These are phyloP conservation scores for Mythimna loreyi DNA, from an alignment of 2,888 invertebrate species.

Conservation along the genomic window DNA sequence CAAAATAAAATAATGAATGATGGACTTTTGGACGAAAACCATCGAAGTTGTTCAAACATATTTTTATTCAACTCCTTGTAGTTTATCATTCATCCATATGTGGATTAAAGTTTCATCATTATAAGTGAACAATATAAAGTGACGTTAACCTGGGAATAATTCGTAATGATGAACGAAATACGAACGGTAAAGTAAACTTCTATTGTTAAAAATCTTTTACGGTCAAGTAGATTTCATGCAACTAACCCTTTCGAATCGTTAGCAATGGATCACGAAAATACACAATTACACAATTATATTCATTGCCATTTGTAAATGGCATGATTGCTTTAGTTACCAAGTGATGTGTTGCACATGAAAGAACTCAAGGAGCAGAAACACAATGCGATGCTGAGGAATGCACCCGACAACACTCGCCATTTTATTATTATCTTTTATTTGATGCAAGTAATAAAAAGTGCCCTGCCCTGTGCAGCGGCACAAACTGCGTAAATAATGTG, in stretches of 20 bases:
- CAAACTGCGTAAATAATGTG: conserved; percentile 67
- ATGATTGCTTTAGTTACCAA: conserved; percentile 52
- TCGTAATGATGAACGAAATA: conserved; percentile 53
- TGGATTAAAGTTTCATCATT: conserved; percentile 3
- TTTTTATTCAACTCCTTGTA: background rate
- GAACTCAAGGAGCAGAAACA: conserved; percentile 42
- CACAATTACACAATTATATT: conserved; percentile 65
- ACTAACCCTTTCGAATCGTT: conserved; percentile 66
- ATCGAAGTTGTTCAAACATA: background rate
- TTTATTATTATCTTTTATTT: conserved; percentile 49
- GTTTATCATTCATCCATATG: conserved; percentile 6
- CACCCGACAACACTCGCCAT: conserved; percentile 41
- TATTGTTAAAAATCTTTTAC: conserved; percentile 65
- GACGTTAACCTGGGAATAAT: conserved; percentile 45
- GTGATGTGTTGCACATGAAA: conserved; percentile 52
- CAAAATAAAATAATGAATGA: background rate
- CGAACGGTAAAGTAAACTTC: conserved; percentile 57
- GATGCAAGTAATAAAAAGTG: conserved; percentile 58
- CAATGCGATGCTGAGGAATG: conserved; percentile 45
- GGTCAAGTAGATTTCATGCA: conserved; percentile 68
- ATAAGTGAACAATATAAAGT: conserved; percentile 32
- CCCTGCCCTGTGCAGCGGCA: conserved; percentile 43
- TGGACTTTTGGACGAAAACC: background rate
- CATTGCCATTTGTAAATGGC: conserved; percentile 64
- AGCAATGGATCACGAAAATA: conserved; percentile 62